Evolutionary conservation across 2,888 invertebrate genomes (phyloP), one percentile per base, ranked within the genome.

Genomic region (Melanotus villosus): DNA sequence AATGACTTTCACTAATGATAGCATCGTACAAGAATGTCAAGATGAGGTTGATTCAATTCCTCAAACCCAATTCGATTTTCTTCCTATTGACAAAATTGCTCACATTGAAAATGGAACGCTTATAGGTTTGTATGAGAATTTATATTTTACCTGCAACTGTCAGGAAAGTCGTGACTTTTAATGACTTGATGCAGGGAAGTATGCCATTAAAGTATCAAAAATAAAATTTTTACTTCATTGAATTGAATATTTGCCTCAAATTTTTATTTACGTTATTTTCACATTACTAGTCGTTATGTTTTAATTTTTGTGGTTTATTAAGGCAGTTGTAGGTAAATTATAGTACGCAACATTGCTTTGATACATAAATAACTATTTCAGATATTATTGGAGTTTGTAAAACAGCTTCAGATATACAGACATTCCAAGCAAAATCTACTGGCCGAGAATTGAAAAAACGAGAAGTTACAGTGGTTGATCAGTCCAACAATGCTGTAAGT

Each of bases 301-400:
- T n/a, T n/a, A n/a, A n/a, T n/a, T n/a, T n/a, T n/a, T n/a, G n/a
- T n/a, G n/a, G n/a, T n/a, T n/a, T n/a, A n/a, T n/a, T n/a, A n/a
- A n/a, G n/a, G n/a, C n/a, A n/a, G n/a, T n/a, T n/a, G n/a, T n/a
- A n/a, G n/a, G n/a, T n/a, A n/a, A n/a, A n/a, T n/a, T n/a, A n/a
- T n/a, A n/a, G n/a, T n/a, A n/a, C n/a, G n/a, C n/a, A n/a, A n/a
- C n/a, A n/a, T n/a, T n/a, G n/a, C n/a, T n/a, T n/a, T n/a, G n/a
- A n/a, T n/a, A n/a, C n/a, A n/a, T n/a, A n/a, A n/a, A n/a, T 26
- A 5, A 26, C 26, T 26, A 7, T 56, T 85, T 21, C 81, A 94
- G 98, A 99, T 89, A 87, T 97, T 0, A 90, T 98, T 82, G 98
- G 96, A 9, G 90, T 99, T 7, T 95, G 94, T 77, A 95, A 93